These are phyloP conservation scores for Orius insidiosus DNA, from an alignment of 1,140 invertebrate species.

Conservation along the genomic window DNA sequence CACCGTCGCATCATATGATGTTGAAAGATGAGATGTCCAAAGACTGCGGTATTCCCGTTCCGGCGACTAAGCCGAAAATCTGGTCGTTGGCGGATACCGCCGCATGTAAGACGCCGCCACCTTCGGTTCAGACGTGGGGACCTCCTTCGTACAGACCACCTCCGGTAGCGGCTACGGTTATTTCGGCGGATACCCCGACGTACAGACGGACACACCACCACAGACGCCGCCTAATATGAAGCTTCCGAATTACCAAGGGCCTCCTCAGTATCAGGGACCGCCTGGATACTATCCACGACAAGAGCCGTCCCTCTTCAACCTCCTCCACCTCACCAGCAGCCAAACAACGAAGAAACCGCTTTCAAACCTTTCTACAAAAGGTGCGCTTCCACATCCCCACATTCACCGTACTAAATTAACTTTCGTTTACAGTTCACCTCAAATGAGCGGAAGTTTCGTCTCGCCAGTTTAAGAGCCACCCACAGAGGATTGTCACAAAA, in stretches of 20 bases:
- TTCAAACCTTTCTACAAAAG: conserved; percentile 81
- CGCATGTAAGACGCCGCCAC: conserved; percentile 83
- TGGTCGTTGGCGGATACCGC: conserved; percentile 94
- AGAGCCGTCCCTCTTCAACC: conserved; percentile 19
- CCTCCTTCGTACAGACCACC: conserved; percentile 16
- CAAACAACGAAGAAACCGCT: conserved; percentile 36
- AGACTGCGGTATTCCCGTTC: conserved; percentile 68
- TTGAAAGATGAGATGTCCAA: conserved; percentile 50
- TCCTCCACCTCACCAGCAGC: conserved; percentile 26
- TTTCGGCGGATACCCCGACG: conserved; percentile 52
- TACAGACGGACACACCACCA: conserved; percentile 78
- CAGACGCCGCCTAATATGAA: conserved; percentile 86
- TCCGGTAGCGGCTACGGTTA: conserved; percentile 19
- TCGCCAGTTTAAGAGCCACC: no score
- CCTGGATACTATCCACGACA: conserved; percentile 6
- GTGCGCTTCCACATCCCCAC: conserved; percentile 29
- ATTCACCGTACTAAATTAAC: no score
- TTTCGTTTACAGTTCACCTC: no score
- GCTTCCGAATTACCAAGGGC: conserved; percentile 41
- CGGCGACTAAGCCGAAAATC: conserved; percentile 85
- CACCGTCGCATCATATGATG: conserved; percentile 36
- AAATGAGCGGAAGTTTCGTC: no score
- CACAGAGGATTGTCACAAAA: no score
- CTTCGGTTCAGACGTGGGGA: conserved; percentile 31
- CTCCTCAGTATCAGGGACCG: conserved; percentile 21